Conservation (phyloP, 2,888 invertebrate genomes). For the Phanerotoma sp. region DNA sequence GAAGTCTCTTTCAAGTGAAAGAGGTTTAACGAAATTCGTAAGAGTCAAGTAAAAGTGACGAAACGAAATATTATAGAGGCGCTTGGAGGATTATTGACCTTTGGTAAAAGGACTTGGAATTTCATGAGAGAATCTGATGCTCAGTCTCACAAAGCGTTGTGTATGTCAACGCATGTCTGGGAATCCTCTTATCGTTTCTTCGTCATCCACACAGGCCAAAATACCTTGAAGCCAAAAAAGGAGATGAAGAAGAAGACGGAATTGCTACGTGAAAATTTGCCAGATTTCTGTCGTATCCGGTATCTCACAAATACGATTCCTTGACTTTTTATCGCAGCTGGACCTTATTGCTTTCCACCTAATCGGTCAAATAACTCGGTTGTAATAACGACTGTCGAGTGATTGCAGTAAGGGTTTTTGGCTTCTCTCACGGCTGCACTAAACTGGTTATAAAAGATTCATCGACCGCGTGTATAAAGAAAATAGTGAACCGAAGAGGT, state of each 20-base stretch:
- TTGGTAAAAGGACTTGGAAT: background rate
- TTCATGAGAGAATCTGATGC: slow-evolving; percentile 5
- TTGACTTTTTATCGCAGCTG: slow-evolving; percentile 20
- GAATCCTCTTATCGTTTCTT: slow-evolving; percentile 4
- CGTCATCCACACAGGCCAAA: background rate
- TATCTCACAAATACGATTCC: background rate
- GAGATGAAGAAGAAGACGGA: no score
- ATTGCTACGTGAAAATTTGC: background rate
- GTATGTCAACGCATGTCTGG: background rate
- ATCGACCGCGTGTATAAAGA: background rate
- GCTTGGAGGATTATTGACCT: background rate
- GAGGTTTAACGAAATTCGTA: slow-evolving; percentile 2
- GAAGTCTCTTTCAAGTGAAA: slow-evolving; percentile 13
- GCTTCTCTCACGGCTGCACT: background rate
- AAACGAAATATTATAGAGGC: background rate
- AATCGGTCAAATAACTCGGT: slow-evolving; percentile 41
- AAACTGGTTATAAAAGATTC: slow-evolving; percentile 18
- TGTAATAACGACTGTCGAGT: slow-evolving; percentile 38
- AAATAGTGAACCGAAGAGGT: background rate
- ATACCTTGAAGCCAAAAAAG: background rate
- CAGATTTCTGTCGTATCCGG: background rate
- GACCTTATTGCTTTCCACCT: slow-evolving; percentile 46
- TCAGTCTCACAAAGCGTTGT: slow-evolving; percentile 3
- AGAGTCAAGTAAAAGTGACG: background rate
- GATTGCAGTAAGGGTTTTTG: slow-evolving; percentile 18